Percentiles rank a stretch among this genome's conserved stretches.
These are phyloP conservation scores for Loxodonta africana DNA, from an alignment of 2,113 vertebrate species.

Conservation along the genomic window DNA sequence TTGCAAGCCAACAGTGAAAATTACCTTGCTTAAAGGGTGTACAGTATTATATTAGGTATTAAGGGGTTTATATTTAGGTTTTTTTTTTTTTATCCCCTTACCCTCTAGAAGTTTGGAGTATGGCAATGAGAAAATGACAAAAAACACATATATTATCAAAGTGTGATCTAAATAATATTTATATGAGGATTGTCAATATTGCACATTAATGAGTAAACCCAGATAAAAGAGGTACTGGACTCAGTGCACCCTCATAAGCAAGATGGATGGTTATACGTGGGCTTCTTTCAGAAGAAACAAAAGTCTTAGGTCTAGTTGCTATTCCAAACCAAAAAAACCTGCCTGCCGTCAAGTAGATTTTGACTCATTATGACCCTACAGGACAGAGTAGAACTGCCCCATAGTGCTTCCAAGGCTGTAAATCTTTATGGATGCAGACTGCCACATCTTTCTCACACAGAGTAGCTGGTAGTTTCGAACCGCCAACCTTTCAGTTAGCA, in stretches of 20 bases:
- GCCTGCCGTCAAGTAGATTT: too few species aligned
- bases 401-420: too few species aligned
- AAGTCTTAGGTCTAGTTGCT: background rate
- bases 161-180: background rate
- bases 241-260: background rate
- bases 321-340: too few species aligned
- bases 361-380: too few species aligned
- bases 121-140: background rate
- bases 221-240: background rate
- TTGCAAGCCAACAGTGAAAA: background rate
- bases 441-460: too few species aligned
- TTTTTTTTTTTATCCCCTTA: too few species aligned
- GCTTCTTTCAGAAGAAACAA: background rate
- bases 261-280: background rate
- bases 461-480: too few species aligned
- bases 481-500: too few species aligned
- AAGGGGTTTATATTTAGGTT: background rate
- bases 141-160: background rate
- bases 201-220: background rate
- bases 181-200: background rate
- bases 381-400: too few species aligned
- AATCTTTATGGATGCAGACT: too few species aligned
- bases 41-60: background rate
- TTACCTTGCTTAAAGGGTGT: background rate
- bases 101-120: background rate